Base-by-base conservation (phyloP, 2,888 invertebrate species). In the Callyntrura sp. region DNA sequence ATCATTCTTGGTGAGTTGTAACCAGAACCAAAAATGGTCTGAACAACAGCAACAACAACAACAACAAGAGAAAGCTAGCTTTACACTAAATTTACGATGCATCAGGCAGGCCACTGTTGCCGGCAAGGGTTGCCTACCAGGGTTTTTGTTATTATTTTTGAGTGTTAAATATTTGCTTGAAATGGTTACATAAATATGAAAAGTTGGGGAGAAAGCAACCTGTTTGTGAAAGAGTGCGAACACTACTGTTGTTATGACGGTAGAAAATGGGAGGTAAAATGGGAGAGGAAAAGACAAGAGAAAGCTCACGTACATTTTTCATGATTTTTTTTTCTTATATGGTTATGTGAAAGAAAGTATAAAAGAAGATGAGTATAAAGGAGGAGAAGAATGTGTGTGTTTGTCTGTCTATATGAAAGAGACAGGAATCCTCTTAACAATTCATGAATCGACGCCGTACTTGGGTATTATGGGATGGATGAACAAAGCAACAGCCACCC, bases 361-460 rank as follows among this genome's bases (percentile, higher is more conserved):
- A 35, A 35, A 35, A 35, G 3, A 35, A 35, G 55, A 35, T 55
- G 28, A 55, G 78, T 78, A 35, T 57, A 23, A n/a, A 45, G 28
- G 28, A n/a, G 35, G 20, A 51, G 23, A 48, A n/a, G 62, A 81
- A 6, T 2, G 35, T 35, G 35, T 35, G 35, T 35, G 6, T 35
- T 2, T 35, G 35, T 35, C 3, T 35, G 76, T n/a, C n/a, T n/a
- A 57, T 28, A 14, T 2, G 14, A 14, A 9, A 51, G 51, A 51
- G 51, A 51, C 1, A 51, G 28, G 55, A 11, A 78, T 78, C 55
- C 23, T 23, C 17, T 82, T 65, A 82, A 82, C 45, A 48, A 82
- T 82, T 82, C 82, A 82, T 82, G 82, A 82, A 65, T 82, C 60
- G 79, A 81, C 79, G 60, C 60, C 28, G 25, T 62, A 35, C 35